Percentiles rank a stretch among this genome's conserved stretches.
phyloP scores from a whole-genome alignment of 2,888 invertebrate species.

The Elmis aenea region DNA sequence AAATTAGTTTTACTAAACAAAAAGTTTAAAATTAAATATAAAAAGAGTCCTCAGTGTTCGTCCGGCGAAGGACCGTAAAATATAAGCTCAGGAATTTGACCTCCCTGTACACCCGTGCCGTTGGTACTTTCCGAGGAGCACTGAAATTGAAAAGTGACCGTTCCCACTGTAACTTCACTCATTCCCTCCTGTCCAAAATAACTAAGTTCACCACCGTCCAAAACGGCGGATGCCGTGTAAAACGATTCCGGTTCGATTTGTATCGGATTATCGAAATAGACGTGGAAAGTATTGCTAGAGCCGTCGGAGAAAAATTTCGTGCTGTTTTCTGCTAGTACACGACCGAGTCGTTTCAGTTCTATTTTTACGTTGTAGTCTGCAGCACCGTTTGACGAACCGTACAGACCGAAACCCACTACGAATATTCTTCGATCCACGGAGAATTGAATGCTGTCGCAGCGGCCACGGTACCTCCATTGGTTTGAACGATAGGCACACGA shows the following conservation, averaged over 20 bases:
- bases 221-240: conserved; percentile 92
- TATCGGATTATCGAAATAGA: conserved; percentile 76
- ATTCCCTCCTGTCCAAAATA: conserved; percentile 97
- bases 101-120: conserved; percentile 95
- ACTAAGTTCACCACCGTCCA: conserved; percentile 90
- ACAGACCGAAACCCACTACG: conserved; percentile 91
- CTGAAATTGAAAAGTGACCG: conserved; percentile 95
- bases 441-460: conserved; percentile 96
- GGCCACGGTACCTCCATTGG: conserved; percentile 94
- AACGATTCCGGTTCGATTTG: conserved; percentile 91
- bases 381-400: conserved; percentile 93
- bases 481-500: conserved; percentile 95
- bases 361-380: conserved; percentile 94
- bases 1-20: conserved; percentile 15
- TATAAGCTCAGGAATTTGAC: conserved; percentile 94
- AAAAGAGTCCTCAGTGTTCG: conserved; percentile 31
- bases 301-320: conserved; percentile 96
- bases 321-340: conserved; percentile 83
- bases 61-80: conserved; percentile 81
- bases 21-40: conserved; percentile 11
- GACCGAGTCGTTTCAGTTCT: conserved; percentile 84
- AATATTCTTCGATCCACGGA: conserved; percentile 93
- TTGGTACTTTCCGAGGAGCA: conserved; percentile 97
- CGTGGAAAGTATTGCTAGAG: conserved; percentile 92
- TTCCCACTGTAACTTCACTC: conserved; percentile 88